Percentiles rank a stretch among this genome's conserved stretches.
Evolutionary conservation across 2,888 invertebrate genomes (phyloP).

Genomic region (Kryphioiulus occultus): DNA sequence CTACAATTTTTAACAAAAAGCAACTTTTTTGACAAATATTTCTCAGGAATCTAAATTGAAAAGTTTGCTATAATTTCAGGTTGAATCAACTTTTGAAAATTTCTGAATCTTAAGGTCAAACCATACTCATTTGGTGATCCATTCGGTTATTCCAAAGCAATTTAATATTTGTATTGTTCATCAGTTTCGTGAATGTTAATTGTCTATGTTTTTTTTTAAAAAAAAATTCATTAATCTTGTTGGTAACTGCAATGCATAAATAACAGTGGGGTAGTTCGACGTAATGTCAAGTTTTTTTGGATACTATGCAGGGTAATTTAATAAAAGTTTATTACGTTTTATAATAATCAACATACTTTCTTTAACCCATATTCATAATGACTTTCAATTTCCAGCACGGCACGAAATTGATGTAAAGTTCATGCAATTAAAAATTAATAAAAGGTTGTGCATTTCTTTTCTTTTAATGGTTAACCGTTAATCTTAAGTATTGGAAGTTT

Average conservation of each 20-base stretch:
- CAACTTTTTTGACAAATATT: not conserved
- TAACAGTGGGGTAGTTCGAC: not conserved
- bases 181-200: no score
- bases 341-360: not conserved
- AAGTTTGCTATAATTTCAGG: not conserved
- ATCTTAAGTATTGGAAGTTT: not conserved
- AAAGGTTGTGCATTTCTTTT: not conserved
- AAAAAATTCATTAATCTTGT: no score
- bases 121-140: no score
- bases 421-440: conserved; percentile 2
- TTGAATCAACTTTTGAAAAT: not conserved
- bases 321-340: not conserved
- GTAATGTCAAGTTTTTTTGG: not conserved
- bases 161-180: no score
- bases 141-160: no score
- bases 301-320: not conserved
- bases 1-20: not conserved
- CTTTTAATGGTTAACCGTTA: not conserved
- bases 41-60: not conserved
- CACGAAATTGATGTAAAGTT: not conserved
- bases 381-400: not conserved
- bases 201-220: no score
- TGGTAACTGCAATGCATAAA: no score
- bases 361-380: not conserved
- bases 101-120: not conserved